Percentiles rank a stretch among this genome's conserved stretches.
Evolutionary conservation across 2,797 vertebrate genomes (phyloP).

Genomic region (Tamandua tetradactyla): DNA sequence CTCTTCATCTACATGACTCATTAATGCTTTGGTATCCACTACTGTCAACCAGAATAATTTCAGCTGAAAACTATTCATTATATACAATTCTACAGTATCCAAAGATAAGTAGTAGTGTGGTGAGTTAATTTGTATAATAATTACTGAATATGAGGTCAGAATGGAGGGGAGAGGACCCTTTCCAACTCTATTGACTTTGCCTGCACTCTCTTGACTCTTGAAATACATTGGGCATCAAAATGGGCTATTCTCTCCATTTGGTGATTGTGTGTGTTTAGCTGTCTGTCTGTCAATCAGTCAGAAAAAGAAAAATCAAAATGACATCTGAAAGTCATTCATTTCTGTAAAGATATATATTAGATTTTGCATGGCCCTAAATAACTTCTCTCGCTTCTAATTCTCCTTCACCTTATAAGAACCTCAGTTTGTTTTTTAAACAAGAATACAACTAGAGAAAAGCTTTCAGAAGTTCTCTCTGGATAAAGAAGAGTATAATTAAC

Average conservation of each 20-base stretch:
- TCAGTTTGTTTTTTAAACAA: slow-evolving; percentile 8
- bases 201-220: not conserved
- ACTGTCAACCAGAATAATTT: not conserved
- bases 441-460: not conserved
- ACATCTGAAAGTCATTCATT: not conserved
- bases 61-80: not conserved
- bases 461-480: not conserved
- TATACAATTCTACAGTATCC: not conserved
- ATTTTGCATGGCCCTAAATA: not conserved
- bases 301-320: not conserved
- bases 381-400: slow-evolving; percentile 4
- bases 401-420: not conserved
- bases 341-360: not conserved
- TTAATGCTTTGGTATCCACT: not conserved
- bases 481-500: slow-evolving; percentile 46
- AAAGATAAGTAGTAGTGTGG: not conserved
- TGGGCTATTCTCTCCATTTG: not conserved
- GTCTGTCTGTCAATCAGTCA: not conserved
- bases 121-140: not conserved
- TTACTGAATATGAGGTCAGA: not conserved
- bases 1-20: not conserved
- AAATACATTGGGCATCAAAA: not conserved
- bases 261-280: not conserved
- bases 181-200: not conserved
- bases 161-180: not conserved